phyloP scores from a whole-genome alignment of 2,797 vertebrate genomes.

The Sebastes taczanowskii region DNA sequence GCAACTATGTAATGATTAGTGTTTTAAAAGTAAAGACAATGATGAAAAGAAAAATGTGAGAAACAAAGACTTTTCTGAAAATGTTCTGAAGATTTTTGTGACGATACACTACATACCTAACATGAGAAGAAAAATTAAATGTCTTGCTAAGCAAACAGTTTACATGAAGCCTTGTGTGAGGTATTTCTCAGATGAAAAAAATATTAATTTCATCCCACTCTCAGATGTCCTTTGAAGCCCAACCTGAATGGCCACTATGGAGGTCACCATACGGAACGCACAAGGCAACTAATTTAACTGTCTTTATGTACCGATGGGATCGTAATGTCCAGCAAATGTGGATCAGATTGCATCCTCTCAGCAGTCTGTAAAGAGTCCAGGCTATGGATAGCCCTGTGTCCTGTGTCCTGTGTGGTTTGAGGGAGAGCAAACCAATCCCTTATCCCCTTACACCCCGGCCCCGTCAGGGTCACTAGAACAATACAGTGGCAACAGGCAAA shows the following conservation, averaged over 20 bases:
- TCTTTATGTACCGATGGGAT: conserved; percentile 55
- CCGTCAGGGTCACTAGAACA: conserved; percentile 76
- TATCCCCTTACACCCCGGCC: conserved; percentile 79
- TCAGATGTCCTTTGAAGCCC: background rate
- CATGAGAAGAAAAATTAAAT: background rate
- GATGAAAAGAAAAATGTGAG: background rate
- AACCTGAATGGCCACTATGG: background rate
- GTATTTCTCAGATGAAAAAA: background rate
- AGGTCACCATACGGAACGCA: conserved; percentile 21
- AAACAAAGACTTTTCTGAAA: background rate
- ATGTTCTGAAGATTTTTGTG: background rate
- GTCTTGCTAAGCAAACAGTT: background rate
- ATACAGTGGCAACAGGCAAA: conserved; percentile 73
- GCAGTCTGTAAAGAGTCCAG: conserved; percentile 57
- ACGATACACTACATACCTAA: background rate
- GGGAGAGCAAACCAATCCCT: conserved; percentile 77
- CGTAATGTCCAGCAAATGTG: conserved; percentile 66
- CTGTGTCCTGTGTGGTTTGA: conserved; percentile 43
- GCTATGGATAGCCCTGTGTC: conserved; percentile 76
- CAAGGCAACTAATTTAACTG: conserved; percentile 9
- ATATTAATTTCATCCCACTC: background rate
- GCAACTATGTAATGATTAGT: background rate
- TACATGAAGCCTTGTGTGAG: background rate
- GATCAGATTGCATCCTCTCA: conserved; percentile 82
- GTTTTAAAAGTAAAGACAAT: background rate